Conservation (phyloP, 2,797 vertebrate genomes). For the Leptatherina wallacei region DNA sequence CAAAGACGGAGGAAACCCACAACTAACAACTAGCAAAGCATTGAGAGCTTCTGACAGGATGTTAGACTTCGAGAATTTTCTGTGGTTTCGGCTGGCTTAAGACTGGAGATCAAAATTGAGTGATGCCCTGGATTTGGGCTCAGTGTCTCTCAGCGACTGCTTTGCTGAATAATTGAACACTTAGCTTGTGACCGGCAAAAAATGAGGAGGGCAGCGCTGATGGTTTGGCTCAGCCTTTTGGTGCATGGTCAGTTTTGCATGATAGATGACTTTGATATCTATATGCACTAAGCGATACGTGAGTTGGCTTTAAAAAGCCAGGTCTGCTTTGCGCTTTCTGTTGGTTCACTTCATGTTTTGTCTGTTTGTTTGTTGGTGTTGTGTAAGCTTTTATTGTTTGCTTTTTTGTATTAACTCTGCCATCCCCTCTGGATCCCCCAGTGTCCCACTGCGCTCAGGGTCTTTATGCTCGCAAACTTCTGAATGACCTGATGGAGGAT, state of each 20-base stretch:
- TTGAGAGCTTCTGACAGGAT: constrained; percentile 67
- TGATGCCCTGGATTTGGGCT: constrained; percentile 57
- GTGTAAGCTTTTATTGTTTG: neutral
- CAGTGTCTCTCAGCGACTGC: constrained; percentile 3
- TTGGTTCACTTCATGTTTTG: neutral
- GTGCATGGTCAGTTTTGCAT: constrained; percentile 78
- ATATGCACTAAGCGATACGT: neutral
- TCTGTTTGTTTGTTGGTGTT: neutral
- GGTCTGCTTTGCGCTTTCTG: neutral
- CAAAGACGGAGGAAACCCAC: constrained; percentile 51
- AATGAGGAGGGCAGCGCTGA: constrained; percentile 76
- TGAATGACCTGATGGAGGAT: constrained; percentile 91
- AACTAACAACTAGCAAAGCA: constrained; percentile 65
- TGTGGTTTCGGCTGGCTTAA: constrained; percentile 31
- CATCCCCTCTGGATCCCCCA: constrained; percentile 47
- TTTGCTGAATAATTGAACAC: constrained; percentile 74
- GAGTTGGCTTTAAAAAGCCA: constrained; percentile 4
- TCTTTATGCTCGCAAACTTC: constrained; percentile 91
- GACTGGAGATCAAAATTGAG: constrained; percentile 50
- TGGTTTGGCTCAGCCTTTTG: constrained; percentile 77
- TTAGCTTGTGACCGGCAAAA: constrained; percentile 54
- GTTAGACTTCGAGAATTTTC: constrained; percentile 54
- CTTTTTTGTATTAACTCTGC: neutral
- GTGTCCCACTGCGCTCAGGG: constrained; percentile 90
- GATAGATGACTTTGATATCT: constrained; percentile 9